These are phyloP conservation scores for Theristicus caerulescens DNA, from an alignment of 2,113 vertebrate genomes.

Conservation along the genomic window DNA sequence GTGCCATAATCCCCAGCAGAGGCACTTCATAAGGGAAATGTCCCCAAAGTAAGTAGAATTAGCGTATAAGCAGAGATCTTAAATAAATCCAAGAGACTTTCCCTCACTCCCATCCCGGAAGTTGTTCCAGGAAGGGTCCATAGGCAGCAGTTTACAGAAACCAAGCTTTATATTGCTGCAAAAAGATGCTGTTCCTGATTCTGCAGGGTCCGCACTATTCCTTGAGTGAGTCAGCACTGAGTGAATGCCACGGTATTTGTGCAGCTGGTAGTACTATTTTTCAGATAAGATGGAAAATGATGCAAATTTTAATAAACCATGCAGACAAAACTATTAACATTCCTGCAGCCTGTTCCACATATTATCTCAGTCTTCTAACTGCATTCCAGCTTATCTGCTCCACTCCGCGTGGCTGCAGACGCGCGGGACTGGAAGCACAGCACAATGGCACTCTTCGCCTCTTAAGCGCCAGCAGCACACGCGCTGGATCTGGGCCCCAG, in stretches of 20 bases:
- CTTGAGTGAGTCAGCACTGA: background rate
- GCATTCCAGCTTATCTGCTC: background rate
- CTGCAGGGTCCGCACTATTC: background rate
- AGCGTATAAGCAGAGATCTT: background rate
- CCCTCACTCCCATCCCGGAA: background rate
- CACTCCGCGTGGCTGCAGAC: rapidly evolving
- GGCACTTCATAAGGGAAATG: background rate
- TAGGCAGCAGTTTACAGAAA: background rate
- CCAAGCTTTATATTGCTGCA: background rate
- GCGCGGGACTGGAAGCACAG: background rate
- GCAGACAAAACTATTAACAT: constrained; percentile 9
- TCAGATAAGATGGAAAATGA: constrained; percentile 7
- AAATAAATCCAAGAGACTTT: background rate
- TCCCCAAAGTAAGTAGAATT: background rate
- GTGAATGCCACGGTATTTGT: background rate
- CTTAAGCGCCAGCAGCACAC: background rate
- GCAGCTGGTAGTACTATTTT: background rate
- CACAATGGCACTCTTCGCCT: background rate
- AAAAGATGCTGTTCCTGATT: background rate
- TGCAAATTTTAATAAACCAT: constrained; percentile 9
- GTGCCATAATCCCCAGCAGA: background rate
- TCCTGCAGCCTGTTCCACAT: background rate
- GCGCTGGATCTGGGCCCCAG: background rate
- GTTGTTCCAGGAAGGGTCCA: background rate
- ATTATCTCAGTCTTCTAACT: background rate